Conservation (phyloP, 2,113 vertebrate genomes). For the Labrus mixtus region DNA sequence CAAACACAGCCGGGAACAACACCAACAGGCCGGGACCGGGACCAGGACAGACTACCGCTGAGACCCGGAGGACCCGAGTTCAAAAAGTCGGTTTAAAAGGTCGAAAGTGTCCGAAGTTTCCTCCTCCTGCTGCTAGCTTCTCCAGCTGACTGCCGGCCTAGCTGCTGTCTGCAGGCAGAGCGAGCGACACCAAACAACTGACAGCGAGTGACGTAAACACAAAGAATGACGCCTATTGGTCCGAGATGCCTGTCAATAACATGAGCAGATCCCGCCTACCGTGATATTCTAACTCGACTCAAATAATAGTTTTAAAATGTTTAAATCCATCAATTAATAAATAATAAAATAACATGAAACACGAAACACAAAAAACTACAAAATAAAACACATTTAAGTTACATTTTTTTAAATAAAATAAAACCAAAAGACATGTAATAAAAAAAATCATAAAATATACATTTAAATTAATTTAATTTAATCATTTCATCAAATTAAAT, state of each 20-base stretch:
- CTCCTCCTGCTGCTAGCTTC: not conserved
- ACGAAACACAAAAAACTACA: too few species aligned
- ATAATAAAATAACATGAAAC: too few species aligned
- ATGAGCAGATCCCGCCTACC: too few species aligned
- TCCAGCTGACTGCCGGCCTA: not conserved
- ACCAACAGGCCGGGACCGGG: not conserved
- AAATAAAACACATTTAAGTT: too few species aligned
- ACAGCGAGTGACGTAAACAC: not conserved
- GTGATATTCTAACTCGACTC: too few species aligned
- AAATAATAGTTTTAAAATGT: too few species aligned
- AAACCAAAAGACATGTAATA: too few species aligned
- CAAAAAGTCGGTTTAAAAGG: not conserved
- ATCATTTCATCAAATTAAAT: too few species aligned
- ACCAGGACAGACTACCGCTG: not conserved
- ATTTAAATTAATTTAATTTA: too few species aligned
- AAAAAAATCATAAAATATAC: too few species aligned
- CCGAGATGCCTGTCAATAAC: not conserved
- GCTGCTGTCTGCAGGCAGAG: not conserved
- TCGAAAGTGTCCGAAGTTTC: not conserved
- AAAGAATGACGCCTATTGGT: conserved; percentile 25
- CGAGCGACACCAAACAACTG: not conserved
- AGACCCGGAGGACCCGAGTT: not conserved
- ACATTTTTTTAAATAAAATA: too few species aligned
- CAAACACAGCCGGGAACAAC: conserved; percentile 8
- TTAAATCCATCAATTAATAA: too few species aligned